phyloP scores from a whole-genome alignment of 2,113 vertebrate genomes.

The Dicentrarchus labrax region DNA sequence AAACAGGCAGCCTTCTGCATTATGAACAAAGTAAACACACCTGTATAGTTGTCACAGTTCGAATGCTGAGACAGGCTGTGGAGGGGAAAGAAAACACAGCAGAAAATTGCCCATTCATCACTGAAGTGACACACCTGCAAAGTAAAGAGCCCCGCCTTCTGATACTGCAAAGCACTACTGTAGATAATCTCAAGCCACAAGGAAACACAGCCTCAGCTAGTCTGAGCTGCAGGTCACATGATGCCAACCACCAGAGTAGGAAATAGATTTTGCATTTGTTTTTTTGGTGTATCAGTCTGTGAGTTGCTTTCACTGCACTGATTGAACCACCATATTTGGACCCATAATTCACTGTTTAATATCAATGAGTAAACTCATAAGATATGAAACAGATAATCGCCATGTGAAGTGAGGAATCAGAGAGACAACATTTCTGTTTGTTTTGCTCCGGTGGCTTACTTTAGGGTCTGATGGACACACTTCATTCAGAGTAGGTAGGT shows the following conservation, averaged over 20 bases:
- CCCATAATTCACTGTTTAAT: not conserved
- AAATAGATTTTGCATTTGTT: no score
- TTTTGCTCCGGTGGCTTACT: not conserved
- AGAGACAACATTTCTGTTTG: not conserved
- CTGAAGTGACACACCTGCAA: constrained; percentile 26
- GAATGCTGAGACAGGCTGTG: constrained; percentile 4
- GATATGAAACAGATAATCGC: not conserved
- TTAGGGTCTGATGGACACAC: not conserved
- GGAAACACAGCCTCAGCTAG: not conserved
- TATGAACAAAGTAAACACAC: constrained; percentile 7
- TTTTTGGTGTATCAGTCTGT: not conserved
- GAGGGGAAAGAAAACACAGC: not conserved
- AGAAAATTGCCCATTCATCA: constrained; percentile 10
- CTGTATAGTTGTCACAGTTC: constrained; percentile 1
- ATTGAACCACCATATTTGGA: not conserved
- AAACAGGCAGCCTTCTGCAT: not conserved
- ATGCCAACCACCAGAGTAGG: no score
- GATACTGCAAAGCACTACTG: not conserved
- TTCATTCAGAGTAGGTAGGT: not conserved
- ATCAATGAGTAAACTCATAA: not conserved
- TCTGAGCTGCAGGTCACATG: not conserved
- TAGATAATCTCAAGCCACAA: not conserved
- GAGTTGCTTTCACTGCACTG: not conserved
- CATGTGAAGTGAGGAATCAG: not conserved
- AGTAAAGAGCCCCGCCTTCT: not conserved